phyloP scores from a whole-genome alignment of 2,797 vertebrate genomes.

The Pantherophis alleghaniensis region DNA sequence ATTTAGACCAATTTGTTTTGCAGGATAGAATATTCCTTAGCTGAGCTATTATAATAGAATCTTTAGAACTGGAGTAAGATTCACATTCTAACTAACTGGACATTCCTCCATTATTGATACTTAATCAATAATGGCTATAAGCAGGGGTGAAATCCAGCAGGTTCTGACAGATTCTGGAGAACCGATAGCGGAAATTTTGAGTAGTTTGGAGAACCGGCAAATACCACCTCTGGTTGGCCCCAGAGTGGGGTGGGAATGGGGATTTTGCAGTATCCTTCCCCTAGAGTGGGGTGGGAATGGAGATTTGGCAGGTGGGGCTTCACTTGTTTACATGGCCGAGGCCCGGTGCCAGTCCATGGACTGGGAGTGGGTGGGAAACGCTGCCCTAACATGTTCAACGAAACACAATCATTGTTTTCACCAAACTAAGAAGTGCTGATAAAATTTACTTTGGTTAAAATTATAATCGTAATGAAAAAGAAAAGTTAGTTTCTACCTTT shows the following conservation, averaged over 20 bases:
- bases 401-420: neutral
- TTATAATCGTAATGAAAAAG: neutral
- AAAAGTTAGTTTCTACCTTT: neutral
- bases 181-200: too few relatives aligned
- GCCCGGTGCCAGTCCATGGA: too few relatives aligned
- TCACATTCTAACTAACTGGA: neutral
- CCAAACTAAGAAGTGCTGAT: neutral
- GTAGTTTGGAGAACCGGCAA: too few relatives aligned
- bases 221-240: too few relatives aligned
- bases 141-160: neutral
- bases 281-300: too few relatives aligned
- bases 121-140: too few relatives aligned
- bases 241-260: too few relatives aligned
- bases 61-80: neutral
- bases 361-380: too few relatives aligned
- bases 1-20: neutral
- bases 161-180: too few relatives aligned
- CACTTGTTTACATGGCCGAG: fast-evolving
- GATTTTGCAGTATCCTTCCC: too few relatives aligned
- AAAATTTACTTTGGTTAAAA: neutral
- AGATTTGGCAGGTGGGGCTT: too few relatives aligned
- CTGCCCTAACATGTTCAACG: neutral
- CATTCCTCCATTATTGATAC: neutral
- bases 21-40: neutral
- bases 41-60: neutral